These are phyloP conservation scores for Cuculus canorus DNA, from an alignment of 2,797 vertebrate species.

Conservation along the genomic window DNA sequence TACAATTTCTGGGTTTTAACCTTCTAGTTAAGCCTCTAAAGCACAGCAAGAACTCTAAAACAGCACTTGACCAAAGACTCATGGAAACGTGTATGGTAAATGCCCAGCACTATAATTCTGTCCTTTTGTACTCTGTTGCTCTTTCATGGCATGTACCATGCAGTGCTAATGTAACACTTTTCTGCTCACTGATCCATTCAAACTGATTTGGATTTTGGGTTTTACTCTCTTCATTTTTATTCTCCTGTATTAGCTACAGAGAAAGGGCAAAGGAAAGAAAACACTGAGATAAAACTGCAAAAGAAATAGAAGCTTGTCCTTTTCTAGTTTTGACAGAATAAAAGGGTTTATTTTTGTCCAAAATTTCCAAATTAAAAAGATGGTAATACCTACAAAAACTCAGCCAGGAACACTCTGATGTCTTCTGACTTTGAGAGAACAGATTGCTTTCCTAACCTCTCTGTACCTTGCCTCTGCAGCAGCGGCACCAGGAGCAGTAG, in stretches of 20 bases:
- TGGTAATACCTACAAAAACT: rapidly evolving
- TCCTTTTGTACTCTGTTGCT: neutral
- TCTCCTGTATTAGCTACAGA: neutral
- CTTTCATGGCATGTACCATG: neutral
- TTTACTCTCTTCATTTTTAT: neutral
- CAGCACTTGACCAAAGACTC: neutral
- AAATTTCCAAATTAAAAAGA: neutral
- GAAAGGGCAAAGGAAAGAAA: neutral
- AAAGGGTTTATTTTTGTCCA: neutral
- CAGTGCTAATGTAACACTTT: neutral
- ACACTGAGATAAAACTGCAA: neutral
- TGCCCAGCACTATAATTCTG: neutral
- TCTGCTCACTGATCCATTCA: neutral
- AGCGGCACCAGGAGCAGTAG: neutral
- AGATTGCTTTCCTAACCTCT: neutral
- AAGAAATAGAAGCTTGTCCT: rapidly evolving
- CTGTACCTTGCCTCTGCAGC: neutral
- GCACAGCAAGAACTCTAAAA: neutral
- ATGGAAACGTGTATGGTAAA: neutral
- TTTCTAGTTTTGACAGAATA: neutral
- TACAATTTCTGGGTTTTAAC: neutral
- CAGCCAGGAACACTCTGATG: neutral
- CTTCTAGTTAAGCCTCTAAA: neutral
- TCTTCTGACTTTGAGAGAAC: neutral
- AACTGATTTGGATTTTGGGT: neutral